Evolutionary conservation across 2,888 invertebrate species (phyloP).

Genomic region (Heliconius aoede): DNA sequence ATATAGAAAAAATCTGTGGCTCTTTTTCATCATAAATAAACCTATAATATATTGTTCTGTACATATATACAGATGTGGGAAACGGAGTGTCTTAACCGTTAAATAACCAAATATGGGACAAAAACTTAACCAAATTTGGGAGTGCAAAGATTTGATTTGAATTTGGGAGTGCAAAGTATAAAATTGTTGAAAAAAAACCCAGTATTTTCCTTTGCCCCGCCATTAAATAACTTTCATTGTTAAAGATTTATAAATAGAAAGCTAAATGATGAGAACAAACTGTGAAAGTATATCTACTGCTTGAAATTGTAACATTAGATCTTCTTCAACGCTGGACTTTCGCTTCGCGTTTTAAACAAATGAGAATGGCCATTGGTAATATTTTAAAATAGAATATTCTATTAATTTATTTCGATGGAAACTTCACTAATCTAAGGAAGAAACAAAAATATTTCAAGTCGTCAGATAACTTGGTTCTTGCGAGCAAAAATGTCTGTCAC

Average conservation of each 20-base stretch:
- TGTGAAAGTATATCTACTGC: slow-evolving; percentile 58
- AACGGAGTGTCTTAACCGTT: no score
- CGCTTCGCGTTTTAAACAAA: slow-evolving; percentile 9
- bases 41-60: background rate
- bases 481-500: slow-evolving; percentile 37
- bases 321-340: slow-evolving; percentile 12
- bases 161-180: no score
- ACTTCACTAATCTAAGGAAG: background rate
- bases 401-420: background rate
- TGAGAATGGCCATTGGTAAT: background rate
- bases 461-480: slow-evolving; percentile 1
- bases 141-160: no score
- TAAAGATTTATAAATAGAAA: slow-evolving; percentile 59
- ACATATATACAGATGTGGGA: no score
- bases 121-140: no score
- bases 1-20: background rate
- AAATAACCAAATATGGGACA: no score
- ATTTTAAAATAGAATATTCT: background rate
- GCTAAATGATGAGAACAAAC: slow-evolving; percentile 67
- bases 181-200: no score
- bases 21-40: background rate
- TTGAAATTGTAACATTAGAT: slow-evolving; percentile 20
- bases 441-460: background rate
- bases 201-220: slow-evolving; percentile 14
- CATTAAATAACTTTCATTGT: slow-evolving; percentile 59